Evolutionary conservation across 2,888 invertebrate species (phyloP), one percentile per base, ranked within the genome.

Genomic region (Calliphora vomitoria): DNA sequence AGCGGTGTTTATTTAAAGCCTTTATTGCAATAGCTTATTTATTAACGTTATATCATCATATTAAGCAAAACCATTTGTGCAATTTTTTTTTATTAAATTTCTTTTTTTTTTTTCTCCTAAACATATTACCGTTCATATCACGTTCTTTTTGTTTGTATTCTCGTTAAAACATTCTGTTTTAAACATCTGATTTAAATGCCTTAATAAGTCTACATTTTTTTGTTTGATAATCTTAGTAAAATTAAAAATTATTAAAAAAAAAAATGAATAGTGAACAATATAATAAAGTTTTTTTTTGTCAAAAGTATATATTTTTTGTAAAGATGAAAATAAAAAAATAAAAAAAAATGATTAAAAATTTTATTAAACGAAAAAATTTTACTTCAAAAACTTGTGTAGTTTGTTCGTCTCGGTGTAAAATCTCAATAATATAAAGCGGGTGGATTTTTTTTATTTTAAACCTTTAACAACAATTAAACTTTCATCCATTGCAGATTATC

Each of bases 221-320:
- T 78, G 58, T 68, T 71, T 55, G 25, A 62, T 82, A 79, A 82
- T 71, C 79, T 82, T 85, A 82, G 87, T 82, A 41, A 87, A 87
- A 79, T 55, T 66, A n/a, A 74, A 78, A 74, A 62, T 10, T 71
- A 75, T 60, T 31, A 75, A 71, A 31, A 58, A 82, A 44, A 35
- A 75, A 41, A 41, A 8, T 75, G 20, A 68, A 74, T 55, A 58
- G 55, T 66, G 35, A 87, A 83, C 18, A 87, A 68, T 71, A 78
- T 68, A 69, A 78, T 68, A 66, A 68, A 72, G 11, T 53, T 58
- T 72, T 75, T 80, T 85, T 85, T 88, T 78, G 53, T 83, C 72
- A 44, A 82, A 85, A 81, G 50, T 38, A 76, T 66, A 76, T 88
- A 85, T 81, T 79, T 85, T 88, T 88, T 88, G 85, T 88, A 88